Evolutionary conservation across 2,797 vertebrate genomes (phyloP).

Genomic region (Prionace glauca): DNA sequence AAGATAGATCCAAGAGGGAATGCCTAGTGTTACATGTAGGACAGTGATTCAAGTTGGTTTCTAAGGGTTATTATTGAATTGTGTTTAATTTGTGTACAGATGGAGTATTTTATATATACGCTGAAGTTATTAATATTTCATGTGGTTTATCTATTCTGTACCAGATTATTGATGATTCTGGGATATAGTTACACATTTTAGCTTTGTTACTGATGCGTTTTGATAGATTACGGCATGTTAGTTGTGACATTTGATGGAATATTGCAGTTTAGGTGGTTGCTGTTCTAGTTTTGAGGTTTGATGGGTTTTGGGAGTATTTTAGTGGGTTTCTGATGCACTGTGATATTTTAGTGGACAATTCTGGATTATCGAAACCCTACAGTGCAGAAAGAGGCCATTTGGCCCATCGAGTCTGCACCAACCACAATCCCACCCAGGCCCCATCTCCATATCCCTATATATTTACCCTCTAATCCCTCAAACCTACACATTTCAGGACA

Average conservation of each 20-base stretch:
- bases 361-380: neutral
- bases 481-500: too few relatives aligned
- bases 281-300: neutral
- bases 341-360: neutral
- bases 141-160: neutral
- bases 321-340: neutral
- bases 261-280: neutral
- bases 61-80: neutral
- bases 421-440: too few relatives aligned
- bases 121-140: neutral
- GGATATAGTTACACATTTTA: neutral
- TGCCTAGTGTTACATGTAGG: too few relatives aligned
- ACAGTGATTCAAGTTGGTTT: neutral
- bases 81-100: neutral
- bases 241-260: neutral
- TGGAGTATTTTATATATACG: neutral
- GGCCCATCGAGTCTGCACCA: too few relatives aligned
- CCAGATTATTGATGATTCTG: neutral
- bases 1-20: too few relatives aligned
- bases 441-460: too few relatives aligned
- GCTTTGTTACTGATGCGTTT: neutral
- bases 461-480: too few relatives aligned
- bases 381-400: too few relatives aligned
- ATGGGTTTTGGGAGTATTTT: neutral
- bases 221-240: too few relatives aligned